Evolutionary conservation across 2,888 invertebrate species (phyloP).

Genomic region (Sclerodermus sp.): DNA sequence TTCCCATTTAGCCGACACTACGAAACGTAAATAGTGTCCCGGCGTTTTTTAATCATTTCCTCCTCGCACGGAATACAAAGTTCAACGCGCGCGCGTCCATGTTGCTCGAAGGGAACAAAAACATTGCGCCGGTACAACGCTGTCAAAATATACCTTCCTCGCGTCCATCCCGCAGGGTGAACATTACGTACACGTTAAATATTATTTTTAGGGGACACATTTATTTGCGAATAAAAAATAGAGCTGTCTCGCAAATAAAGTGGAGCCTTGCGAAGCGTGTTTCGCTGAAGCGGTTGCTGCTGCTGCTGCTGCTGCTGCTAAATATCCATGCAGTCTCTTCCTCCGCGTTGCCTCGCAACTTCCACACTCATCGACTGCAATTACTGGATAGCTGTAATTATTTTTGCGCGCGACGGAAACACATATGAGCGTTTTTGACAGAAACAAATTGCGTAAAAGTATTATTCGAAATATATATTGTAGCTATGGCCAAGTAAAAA

Average conservation of each 20-base stretch:
- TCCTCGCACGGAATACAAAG: conserved; percentile 28
- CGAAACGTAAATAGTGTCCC: conserved; percentile 33
- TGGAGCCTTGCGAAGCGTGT: conserved; percentile 34
- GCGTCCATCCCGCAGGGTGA: conserved; percentile 32
- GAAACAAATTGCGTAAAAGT: too few relatives aligned
- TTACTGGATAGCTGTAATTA: not conserved
- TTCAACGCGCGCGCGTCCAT: conserved; percentile 27
- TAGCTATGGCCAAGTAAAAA: too few relatives aligned
- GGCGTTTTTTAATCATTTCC: conserved; percentile 35
- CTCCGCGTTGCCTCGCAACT: not conserved
- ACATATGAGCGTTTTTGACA: too few relatives aligned
- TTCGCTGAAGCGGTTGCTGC: conserved; percentile 25
- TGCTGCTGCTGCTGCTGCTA: conserved; percentile 30
- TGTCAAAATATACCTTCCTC: conserved; percentile 40
- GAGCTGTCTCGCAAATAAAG: conserved; percentile 43
- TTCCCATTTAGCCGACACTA: conserved; percentile 22
- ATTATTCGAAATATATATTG: too few relatives aligned
- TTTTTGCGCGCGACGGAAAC: not conserved
- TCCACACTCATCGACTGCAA: not conserved
- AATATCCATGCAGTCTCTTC: conserved; percentile 26
- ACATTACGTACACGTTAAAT: conserved; percentile 47
- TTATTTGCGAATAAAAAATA: conserved; percentile 46
- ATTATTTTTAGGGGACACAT: conserved; percentile 48
- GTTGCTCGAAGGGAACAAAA: conserved; percentile 43
- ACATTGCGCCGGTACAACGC: conserved; percentile 37